A percentile compares a stretch with the other conserved stretches of the same genome.
These are phyloP conservation scores for Prionailurus bengalensis DNA, from an alignment of 2,113 vertebrate species.

Conservation along the genomic window DNA sequence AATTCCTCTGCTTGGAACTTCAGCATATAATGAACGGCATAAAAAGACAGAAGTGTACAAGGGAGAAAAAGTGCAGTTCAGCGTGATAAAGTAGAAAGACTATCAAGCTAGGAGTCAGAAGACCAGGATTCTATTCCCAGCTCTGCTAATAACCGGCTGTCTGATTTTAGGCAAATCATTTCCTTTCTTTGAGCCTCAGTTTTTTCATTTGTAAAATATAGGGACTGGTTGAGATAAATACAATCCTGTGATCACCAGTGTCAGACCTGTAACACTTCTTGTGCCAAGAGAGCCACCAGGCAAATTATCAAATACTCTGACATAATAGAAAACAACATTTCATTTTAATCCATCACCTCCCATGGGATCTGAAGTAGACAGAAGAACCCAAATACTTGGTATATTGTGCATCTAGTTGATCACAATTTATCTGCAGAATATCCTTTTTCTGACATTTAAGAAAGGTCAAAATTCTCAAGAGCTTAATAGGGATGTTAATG, in stretches of 20 bases:
- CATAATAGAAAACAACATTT: constrained; percentile 71
- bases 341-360: constrained; percentile 43
- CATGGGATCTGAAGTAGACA: not conserved
- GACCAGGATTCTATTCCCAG: not conserved
- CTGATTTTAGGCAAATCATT: not conserved
- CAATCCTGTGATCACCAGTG: not conserved
- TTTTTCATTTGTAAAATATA: constrained; percentile 44
- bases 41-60: not conserved
- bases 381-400: constrained; percentile 62
- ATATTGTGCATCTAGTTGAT: constrained; percentile 63
- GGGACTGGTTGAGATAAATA: not conserved
- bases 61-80: not conserved
- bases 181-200: not conserved
- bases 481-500: constrained; percentile 78
- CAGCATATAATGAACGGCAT: constrained; percentile 49
- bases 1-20: constrained; percentile 44
- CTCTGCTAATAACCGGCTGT: not conserved
- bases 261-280: constrained; percentile 29
- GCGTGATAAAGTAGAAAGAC: not conserved
- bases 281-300: not conserved
- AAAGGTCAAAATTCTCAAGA: constrained; percentile 81
- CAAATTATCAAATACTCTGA: constrained; percentile 38
- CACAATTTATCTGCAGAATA: constrained; percentile 69
- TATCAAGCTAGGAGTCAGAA: not conserved
- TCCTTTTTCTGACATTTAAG: constrained; percentile 78